Percentiles rank a stretch among this genome's conserved stretches.
Conservation (phyloP, 2,113 vertebrate species). For the Mustela nigripes region DNA sequence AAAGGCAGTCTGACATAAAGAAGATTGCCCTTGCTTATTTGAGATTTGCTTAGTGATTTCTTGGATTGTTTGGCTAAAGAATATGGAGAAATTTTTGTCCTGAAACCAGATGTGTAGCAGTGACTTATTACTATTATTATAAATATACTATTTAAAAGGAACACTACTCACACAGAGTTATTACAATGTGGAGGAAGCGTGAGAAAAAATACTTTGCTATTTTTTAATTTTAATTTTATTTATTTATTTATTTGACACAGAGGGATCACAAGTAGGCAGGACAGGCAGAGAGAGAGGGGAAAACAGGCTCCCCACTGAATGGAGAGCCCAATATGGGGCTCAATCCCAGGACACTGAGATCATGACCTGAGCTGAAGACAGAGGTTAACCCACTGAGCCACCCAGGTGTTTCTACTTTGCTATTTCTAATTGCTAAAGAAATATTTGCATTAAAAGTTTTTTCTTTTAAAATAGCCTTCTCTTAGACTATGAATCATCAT, state of each 20-base stretch:
- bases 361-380: too few relatives aligned
- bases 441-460: background rate
- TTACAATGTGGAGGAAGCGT: background rate
- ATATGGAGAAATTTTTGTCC: slow-evolving; percentile 19
- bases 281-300: too few relatives aligned
- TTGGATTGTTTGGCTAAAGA: slow-evolving; percentile 6
- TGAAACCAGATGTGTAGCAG: background rate
- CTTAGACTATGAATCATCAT: background rate
- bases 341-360: too few relatives aligned
- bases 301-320: too few relatives aligned
- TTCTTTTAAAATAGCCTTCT: slow-evolving; percentile 42
- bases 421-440: slow-evolving; percentile 51
- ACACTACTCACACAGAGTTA: background rate
- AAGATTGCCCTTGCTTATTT: background rate
- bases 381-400: too few relatives aligned
- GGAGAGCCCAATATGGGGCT: too few relatives aligned
- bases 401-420: background rate
- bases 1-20: background rate
- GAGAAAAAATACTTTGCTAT: slow-evolving; percentile 49
- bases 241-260: too few relatives aligned
- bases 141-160: background rate
- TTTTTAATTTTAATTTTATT: background rate
- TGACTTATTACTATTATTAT: background rate
- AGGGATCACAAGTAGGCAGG: too few relatives aligned
- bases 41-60: background rate